phyloP scores from a whole-genome alignment of 2,888 invertebrate genomes.

The Gerris lacustris region DNA sequence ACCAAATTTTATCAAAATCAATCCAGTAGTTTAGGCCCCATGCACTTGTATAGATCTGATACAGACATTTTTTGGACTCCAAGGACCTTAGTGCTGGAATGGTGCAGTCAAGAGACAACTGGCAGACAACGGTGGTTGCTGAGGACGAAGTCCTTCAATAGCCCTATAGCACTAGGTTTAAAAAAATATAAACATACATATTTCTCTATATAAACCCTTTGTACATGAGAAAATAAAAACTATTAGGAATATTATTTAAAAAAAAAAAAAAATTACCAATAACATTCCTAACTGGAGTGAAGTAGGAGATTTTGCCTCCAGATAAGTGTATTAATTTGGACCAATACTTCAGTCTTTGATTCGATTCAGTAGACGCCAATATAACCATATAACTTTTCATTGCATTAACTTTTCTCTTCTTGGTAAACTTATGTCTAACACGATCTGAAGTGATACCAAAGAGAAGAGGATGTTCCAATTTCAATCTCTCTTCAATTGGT shows the following conservation, averaged over 20 bases:
- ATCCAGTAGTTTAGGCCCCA: too few relatives aligned
- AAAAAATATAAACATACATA: too few relatives aligned
- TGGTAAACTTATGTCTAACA: not conserved
- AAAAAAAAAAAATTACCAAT: not conserved
- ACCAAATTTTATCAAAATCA: too few relatives aligned
- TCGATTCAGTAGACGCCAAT: not conserved
- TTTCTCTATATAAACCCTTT: too few relatives aligned
- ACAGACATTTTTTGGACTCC: too few relatives aligned
- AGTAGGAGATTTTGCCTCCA: not conserved
- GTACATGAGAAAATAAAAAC: too few relatives aligned
- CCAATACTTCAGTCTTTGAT: not conserved
- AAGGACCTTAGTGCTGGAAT: too few relatives aligned
- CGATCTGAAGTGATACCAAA: not conserved
- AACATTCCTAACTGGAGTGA: not conserved
- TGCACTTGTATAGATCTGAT: too few relatives aligned
- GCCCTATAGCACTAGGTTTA: too few relatives aligned
- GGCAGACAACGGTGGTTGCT: too few relatives aligned
- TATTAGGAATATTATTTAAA: not conserved
- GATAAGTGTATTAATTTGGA: not conserved
- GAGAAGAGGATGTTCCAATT: not conserved
- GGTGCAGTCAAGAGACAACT: too few relatives aligned
- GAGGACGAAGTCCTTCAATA: too few relatives aligned
- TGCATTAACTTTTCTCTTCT: not conserved
- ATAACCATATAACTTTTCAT: not conserved
- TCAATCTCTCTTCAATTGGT: not conserved